phyloP scores from a whole-genome alignment of 1,140 invertebrate genomes.

The Lasioglossum albipes region DNA sequence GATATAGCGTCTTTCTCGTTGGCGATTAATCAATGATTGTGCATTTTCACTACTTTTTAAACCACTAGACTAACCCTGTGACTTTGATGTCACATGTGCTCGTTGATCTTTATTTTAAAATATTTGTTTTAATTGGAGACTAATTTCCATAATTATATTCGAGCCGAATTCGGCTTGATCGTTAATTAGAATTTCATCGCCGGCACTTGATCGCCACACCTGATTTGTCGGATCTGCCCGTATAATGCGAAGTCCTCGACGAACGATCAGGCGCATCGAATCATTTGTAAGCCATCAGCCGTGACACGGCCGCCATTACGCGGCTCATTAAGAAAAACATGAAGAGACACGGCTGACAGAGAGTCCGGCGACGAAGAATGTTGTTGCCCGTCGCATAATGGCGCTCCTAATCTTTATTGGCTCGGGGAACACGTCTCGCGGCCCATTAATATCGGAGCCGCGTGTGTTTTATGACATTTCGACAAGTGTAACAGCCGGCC shows the following conservation, averaged over 20 bases:
- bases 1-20: background rate
- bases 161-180: background rate
- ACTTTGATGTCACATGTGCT: too few species aligned
- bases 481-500: background rate
- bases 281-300: background rate
- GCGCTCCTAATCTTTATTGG: slow-evolving; percentile 21
- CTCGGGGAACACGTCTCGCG: background rate
- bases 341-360: background rate
- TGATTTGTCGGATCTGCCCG: background rate
- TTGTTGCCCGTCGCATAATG: slow-evolving; percentile 5
- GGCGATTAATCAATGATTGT: background rate
- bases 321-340: background rate
- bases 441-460: background rate
- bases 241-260: background rate
- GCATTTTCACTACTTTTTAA: background rate
- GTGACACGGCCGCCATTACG: slow-evolving; percentile 10
- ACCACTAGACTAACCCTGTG: too few species aligned
- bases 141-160: too few species aligned
- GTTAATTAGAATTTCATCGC: background rate
- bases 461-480: slow-evolving; percentile 9
- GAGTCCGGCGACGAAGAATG: background rate
- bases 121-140: too few species aligned
- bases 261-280: background rate
- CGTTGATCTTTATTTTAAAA: too few species aligned
- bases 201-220: background rate